phyloP scores from a whole-genome alignment of 1,140 invertebrate genomes.

The Telenomus remus region DNA sequence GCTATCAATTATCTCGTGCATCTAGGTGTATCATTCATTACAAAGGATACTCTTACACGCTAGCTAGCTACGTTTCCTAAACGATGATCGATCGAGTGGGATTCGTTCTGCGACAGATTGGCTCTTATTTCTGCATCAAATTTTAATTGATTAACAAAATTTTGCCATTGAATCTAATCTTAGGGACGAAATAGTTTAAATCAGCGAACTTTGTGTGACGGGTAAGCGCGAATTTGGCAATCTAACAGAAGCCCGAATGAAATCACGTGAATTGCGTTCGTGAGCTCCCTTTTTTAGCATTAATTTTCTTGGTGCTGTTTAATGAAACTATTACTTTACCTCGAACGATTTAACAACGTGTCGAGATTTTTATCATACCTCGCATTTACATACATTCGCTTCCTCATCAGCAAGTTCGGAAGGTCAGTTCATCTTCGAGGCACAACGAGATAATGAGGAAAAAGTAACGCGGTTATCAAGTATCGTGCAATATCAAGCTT shows the following conservation, averaged over 20 bases:
- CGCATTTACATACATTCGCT: slow-evolving; percentile 49
- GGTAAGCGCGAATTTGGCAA: slow-evolving; percentile 22
- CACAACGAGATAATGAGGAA: slow-evolving; percentile 43
- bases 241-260: slow-evolving; percentile 11
- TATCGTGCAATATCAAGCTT: slow-evolving; percentile 32
- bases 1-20: slow-evolving; percentile 34
- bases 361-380: slow-evolving; percentile 40
- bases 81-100: slow-evolving; percentile 30
- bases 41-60: slow-evolving; percentile 42
- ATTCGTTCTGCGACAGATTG: slow-evolving; percentile 11
- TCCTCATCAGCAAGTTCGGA: slow-evolving; percentile 48
- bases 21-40: slow-evolving; percentile 29
- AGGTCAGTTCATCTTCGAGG: slow-evolving; percentile 41
- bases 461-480: slow-evolving; percentile 38
- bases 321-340: slow-evolving; percentile 46
- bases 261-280: slow-evolving; percentile 5
- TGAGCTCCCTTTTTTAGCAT: slow-evolving; percentile 24
- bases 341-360: slow-evolving; percentile 32
- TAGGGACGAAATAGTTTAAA: slow-evolving; percentile 33
- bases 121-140: slow-evolving; percentile 22
- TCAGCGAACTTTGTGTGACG: slow-evolving; percentile 13
- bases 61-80: slow-evolving; percentile 37
- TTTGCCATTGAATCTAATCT: slow-evolving; percentile 3
- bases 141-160: slow-evolving; percentile 6
- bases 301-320: slow-evolving; percentile 39